Base-by-base conservation (phyloP, 2,888 invertebrate genomes). In the Achlya flavicornis region DNA sequence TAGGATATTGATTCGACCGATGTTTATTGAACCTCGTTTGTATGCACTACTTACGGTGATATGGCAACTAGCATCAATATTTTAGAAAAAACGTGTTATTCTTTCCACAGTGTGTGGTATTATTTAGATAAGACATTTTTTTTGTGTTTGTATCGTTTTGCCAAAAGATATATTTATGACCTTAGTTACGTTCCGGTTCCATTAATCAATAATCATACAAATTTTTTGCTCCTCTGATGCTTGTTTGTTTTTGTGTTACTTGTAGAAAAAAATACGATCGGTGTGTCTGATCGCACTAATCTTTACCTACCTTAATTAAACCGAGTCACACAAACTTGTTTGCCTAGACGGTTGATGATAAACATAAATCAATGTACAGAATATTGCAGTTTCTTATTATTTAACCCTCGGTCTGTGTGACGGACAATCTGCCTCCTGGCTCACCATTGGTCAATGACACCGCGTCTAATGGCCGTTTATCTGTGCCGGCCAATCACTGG, bases 381-480 rank as follows among this genome's bases (percentile, higher is more conserved):
- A 66, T 63, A 64, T 69, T 65, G 64, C 66, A 64, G 69, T 72
- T 76, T 67, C 70, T 38, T 58, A 59, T 63, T 64, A 61, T 64
- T 64, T 62, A 68, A 77, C 77, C 73, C 72, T 64, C 63, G 58
- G 64, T 59, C 16, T 19, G n/a, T 48, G 63, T 73, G 71, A 71
- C 63, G 69, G 53, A 53, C 53, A 48, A 48, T 70, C 64, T 58
- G 70, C 60, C 58, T 32, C 53, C 65, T 61, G 41, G 38, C 57
- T 46, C 53, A 64, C 70, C 65, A 80, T 78, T 78, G 72, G 74
- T 66, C 65, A 66, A 66, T 66, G 67, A 71, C 69, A 69, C 67
- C 62, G 68, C 66, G 38, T 41, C n/a, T 38, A 59, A 38, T 59
- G 59, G 59, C 59, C 59, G 14, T 61, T 53, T 61, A 61, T 61